A percentile compares a stretch with the other conserved stretches of the same genome.
phyloP scores from a whole-genome alignment of 1,140 invertebrate species.

The Telenomus remus region DNA sequence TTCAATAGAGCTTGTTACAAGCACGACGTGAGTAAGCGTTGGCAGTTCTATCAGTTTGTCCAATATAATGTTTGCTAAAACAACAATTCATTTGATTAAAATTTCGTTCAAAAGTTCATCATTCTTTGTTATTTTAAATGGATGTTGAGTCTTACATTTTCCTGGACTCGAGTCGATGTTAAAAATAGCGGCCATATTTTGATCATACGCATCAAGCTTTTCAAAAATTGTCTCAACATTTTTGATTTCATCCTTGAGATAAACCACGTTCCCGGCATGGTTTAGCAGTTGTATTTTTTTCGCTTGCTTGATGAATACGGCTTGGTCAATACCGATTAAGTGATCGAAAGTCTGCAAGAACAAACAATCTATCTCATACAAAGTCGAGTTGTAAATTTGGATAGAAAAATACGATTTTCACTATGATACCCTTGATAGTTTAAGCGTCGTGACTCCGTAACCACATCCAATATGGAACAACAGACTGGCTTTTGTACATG shows the following conservation, averaged over 20 bases:
- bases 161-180: slow-evolving; percentile 30
- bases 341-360: slow-evolving; percentile 21
- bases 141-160: slow-evolving; percentile 23
- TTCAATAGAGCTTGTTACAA: slow-evolving; percentile 20
- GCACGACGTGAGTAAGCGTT: slow-evolving; percentile 18
- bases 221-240: slow-evolving; percentile 27
- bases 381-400: no score
- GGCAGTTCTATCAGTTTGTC: slow-evolving; percentile 8
- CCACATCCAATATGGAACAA: slow-evolving; percentile 28
- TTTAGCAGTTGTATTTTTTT: slow-evolving; percentile 16
- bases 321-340: slow-evolving; percentile 17
- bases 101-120: no score
- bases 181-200: slow-evolving; percentile 8
- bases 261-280: slow-evolving; percentile 5
- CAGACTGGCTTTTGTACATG: neutral
- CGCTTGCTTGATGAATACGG: slow-evolving; percentile 19
- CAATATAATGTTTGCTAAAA: slow-evolving; percentile 25
- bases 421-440: slow-evolving; percentile 6
- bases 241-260: slow-evolving; percentile 28
- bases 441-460: slow-evolving; percentile 24
- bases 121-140: no score
- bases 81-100: no score
- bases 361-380: no score
- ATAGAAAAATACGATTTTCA: slow-evolving; percentile 4
- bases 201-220: slow-evolving; percentile 3